Evolutionary conservation across 2,888 invertebrate genomes (phyloP), one percentile per base, ranked within the genome.

Genomic region (Chrysina gloriosa): DNA sequence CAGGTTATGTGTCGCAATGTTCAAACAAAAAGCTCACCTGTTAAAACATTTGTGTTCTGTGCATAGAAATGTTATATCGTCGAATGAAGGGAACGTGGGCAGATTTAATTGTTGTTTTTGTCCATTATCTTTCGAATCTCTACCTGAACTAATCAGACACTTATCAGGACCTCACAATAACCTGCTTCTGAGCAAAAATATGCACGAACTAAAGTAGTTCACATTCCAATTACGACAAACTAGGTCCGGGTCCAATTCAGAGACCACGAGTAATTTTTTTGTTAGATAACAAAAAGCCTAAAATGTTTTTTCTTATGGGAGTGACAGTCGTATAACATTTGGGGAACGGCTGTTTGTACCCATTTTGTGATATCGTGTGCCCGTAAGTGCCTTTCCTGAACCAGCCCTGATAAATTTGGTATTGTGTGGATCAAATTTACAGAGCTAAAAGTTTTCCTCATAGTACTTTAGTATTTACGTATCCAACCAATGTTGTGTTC

Each of bases 51-150:
- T 95, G 79, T 94, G 94, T 84, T 94, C 94, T 72, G 94, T 95
- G 70, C 94, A 95, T 86, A 89, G 94, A 74, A 93, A 93, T 82
- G 93, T 94, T 70, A 94, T 94, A 82, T 93, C 93, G 45, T 92
- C 92, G 39, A 91, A 92, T 73, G 93, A 93, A 78, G 90, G 89
- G 70, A 90, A 89, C 74, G 90, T 90, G 23, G 89, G 89, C 42
- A 87, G 91, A 68, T 94, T 93, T 79, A 93, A 92, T 81, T 95
- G 94, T 82, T 95, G 94, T 84, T 95, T 95, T 85, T 95, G 94
- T 82, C 91, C 92, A 77, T 86, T 93, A 77, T 92, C 91, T 73
- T 94, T 94, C 80, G 94, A 94, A 83, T 93, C 93, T 73, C 85
- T 94, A 77, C 94, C 94, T 76, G 94, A 95, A 83, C 86, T 95